Evolutionary conservation across 92 coral and sea anemone genomes (phyloP).

Genomic region (Scolanthus callimorphus): DNA sequence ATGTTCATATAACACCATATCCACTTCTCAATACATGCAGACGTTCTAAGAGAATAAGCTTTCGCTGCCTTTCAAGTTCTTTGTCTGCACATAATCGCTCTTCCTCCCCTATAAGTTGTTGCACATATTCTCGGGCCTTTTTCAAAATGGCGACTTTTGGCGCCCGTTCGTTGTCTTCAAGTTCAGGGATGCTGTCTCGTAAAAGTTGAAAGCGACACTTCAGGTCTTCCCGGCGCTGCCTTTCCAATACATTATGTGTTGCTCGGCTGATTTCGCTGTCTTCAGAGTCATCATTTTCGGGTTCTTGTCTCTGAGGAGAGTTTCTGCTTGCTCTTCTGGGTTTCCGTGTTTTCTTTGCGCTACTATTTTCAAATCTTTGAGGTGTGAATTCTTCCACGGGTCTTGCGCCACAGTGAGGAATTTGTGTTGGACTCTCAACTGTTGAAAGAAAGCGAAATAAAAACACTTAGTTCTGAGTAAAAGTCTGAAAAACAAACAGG

Average conservation of each 20-base stretch:
- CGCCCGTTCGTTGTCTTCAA: slow-evolving; percentile 95
- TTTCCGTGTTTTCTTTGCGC: slow-evolving; percentile 70
- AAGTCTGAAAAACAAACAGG: too few relatives aligned
- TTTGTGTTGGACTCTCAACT: slow-evolving; percentile 56
- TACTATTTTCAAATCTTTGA: slow-evolving; percentile 47
- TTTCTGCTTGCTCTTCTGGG: slow-evolving; percentile 72
- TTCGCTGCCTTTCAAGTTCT: slow-evolving; percentile 90
- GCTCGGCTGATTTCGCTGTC: slow-evolving; percentile 98
- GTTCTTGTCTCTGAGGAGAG: slow-evolving; percentile 62
- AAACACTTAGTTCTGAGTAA: background rate
- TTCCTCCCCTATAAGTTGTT: slow-evolving; percentile 73
- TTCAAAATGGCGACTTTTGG: slow-evolving; percentile 94
- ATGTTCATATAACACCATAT: slow-evolving; percentile 52
- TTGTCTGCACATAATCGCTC: slow-evolving; percentile 89
- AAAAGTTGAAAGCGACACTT: slow-evolving; percentile 89
- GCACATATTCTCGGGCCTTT: slow-evolving; percentile 94
- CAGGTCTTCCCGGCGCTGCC: slow-evolving; percentile 92
- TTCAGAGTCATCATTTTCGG: slow-evolving; percentile 92
- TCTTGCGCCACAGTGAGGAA: slow-evolving; percentile 8
- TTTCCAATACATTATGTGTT: slow-evolving; percentile 90
- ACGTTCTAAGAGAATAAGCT: slow-evolving; percentile 77
- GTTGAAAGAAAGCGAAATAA: slow-evolving; percentile 4
- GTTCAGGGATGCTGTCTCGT: slow-evolving; percentile 92
- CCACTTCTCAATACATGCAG: slow-evolving; percentile 75
- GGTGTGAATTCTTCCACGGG: slow-evolving; percentile 62